Conservation (phyloP, 2,113 vertebrate species). For the Brachyistius frenatus region DNA sequence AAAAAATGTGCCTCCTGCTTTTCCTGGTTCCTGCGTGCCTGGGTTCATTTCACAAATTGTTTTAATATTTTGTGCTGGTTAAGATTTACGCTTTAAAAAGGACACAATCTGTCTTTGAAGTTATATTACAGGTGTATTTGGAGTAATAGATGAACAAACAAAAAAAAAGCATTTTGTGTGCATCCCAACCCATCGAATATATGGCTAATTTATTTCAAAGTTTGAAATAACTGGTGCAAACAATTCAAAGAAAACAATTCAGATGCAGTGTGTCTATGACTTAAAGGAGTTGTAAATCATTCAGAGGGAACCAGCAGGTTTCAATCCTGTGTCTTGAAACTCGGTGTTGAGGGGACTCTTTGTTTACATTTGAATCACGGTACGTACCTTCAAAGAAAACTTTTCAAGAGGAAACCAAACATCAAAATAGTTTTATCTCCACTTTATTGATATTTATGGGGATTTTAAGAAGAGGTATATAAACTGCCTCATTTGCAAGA, state of each 20-base stretch:
- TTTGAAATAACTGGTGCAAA: no score
- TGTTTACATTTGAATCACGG: no score
- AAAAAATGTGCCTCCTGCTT: conserved; percentile 4
- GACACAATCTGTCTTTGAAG: no score
- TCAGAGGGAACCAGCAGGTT: no score
- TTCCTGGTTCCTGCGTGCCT: background rate
- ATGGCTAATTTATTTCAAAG: no score
- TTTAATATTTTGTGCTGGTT: background rate
- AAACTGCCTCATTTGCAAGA: background rate
- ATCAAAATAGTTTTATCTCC: background rate
- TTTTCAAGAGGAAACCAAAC: background rate
- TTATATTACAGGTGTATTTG: no score
- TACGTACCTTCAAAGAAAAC: background rate
- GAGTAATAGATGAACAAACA: no score
- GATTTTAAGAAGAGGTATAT: background rate
- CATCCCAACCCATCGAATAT: no score
- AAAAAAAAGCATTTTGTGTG: no score
- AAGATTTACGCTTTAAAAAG: background rate
- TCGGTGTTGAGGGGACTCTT: no score
- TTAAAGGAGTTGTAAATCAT: background rate
- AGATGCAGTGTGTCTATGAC: no score
- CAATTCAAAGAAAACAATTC: no score
- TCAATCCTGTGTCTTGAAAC: background rate
- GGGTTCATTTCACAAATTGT: conserved; percentile 18
- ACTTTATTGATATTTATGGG: background rate